Conservation (phyloP, 2,113 vertebrate species). For the Sisor rabdophorus region DNA sequence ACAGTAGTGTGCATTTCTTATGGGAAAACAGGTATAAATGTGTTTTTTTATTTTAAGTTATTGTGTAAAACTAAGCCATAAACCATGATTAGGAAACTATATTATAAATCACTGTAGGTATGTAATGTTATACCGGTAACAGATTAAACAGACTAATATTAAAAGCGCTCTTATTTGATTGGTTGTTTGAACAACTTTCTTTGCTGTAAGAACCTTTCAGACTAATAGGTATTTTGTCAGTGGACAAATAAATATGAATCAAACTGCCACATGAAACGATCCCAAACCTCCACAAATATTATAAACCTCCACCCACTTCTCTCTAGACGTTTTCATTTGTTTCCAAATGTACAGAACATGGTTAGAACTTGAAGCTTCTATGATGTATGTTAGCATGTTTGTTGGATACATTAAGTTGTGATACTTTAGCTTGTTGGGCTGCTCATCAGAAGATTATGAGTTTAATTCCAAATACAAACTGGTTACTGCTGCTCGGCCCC, state of each 20-base stretch:
- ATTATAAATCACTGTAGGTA: background rate
- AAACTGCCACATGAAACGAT: background rate
- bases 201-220: background rate
- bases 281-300: background rate
- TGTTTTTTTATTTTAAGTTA: background rate
- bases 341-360: background rate
- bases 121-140: background rate
- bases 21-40: background rate
- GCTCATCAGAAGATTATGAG: too few relatives aligned
- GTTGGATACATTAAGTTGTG: too few relatives aligned
- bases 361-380: background rate
- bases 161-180: background rate
- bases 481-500: too few relatives aligned
- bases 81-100: background rate
- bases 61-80: background rate
- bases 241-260: background rate
- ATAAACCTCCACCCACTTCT: background rate
- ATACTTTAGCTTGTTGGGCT: too few relatives aligned
- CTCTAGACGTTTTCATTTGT: background rate
- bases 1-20: slow-evolving; percentile 12
- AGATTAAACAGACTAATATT: background rate
- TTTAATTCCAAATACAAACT: too few relatives aligned
- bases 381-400: too few relatives aligned
- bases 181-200: slow-evolving; percentile 9
- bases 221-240: background rate